Evolutionary conservation across 53 echinoderm and acorn worm genomes (phyloP), one percentile per base, ranked within the genome.

Genomic region (Patiria pectinifera): DNA sequence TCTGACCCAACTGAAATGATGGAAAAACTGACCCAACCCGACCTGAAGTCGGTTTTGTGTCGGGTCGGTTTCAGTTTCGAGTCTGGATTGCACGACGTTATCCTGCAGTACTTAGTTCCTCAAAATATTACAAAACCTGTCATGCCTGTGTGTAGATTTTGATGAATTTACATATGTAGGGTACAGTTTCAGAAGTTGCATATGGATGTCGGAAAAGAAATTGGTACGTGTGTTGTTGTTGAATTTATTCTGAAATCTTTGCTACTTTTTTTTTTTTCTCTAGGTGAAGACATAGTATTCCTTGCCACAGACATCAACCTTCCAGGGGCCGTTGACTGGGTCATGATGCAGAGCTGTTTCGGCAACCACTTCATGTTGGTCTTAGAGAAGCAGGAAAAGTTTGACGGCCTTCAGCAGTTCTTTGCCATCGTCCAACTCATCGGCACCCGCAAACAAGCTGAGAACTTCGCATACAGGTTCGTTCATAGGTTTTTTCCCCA

Each of bases 321-420:
- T 45, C 98, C 98, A 11, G 98, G 98, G 53, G 98, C 98, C 11
- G 98, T 98, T 25, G 98, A 98, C 82, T 98, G 98, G 98, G 98
- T 98, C n/a, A 98, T 98, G 98, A 98, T 98, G 98, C 98, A 98
- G 91, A 97, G 97, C 82, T 98, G 98, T 88, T 98, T 98, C 78
- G 98, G 98, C 21, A 96, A 98, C 91, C 96, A 98, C 84, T 98
- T 98, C 78, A 98, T 98, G 99, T 69, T 98, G 81, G 99, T 98
- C 78, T 71, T 98, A 59, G 99, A 98, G 89, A 98, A 98, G 84
- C 98, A 98, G 80, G 99, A 98, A 91, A 98, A 98, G 61, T 98
- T 95, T 94, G 99, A 98, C 81, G 99, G 99, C 18, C 93, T 96
- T 14, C 99, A 98, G 78, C 98, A 98, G 89, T 98, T 98, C 95